phyloP scores from a whole-genome alignment of 1,140 invertebrate genomes.

The Lordiphosa mommai region DNA sequence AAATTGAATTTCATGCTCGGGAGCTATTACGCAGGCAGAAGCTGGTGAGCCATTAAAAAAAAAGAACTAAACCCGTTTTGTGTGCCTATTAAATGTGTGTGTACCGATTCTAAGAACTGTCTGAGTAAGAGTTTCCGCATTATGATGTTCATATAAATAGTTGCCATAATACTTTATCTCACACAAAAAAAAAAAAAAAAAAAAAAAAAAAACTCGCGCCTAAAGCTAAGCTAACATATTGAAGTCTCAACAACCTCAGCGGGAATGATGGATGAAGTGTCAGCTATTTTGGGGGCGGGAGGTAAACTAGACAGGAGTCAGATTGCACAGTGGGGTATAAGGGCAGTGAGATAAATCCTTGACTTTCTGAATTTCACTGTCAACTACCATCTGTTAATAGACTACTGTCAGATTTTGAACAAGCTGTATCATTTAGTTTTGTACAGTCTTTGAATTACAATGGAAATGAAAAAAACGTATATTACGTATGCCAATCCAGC shows the following conservation, averaged over 20 bases:
- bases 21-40: constrained; percentile 55
- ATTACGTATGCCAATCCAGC: too few relatives aligned
- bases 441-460: too few relatives aligned
- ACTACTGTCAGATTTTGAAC: too few relatives aligned
- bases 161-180: constrained; percentile 37
- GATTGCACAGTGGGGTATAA: too few relatives aligned
- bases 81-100: constrained; percentile 59
- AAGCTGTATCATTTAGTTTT: too few relatives aligned
- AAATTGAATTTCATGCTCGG: constrained; percentile 41
- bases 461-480: too few relatives aligned
- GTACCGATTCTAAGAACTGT: constrained; percentile 59
- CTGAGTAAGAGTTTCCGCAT: constrained; percentile 47
- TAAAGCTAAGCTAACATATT: constrained; percentile 10
- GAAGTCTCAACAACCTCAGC: neutral
- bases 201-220: constrained; percentile 10
- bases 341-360: too few relatives aligned
- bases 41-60: neutral
- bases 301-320: too few relatives aligned
- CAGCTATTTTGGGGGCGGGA: neutral
- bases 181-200: neutral
- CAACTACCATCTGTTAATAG: too few relatives aligned
- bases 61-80: constrained; percentile 9
- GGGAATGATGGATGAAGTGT: neutral
- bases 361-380: too few relatives aligned
- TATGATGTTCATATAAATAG: constrained; percentile 50